phyloP scores from a whole-genome alignment of 2,113 vertebrate species.

The Chaetops frenatus region DNA sequence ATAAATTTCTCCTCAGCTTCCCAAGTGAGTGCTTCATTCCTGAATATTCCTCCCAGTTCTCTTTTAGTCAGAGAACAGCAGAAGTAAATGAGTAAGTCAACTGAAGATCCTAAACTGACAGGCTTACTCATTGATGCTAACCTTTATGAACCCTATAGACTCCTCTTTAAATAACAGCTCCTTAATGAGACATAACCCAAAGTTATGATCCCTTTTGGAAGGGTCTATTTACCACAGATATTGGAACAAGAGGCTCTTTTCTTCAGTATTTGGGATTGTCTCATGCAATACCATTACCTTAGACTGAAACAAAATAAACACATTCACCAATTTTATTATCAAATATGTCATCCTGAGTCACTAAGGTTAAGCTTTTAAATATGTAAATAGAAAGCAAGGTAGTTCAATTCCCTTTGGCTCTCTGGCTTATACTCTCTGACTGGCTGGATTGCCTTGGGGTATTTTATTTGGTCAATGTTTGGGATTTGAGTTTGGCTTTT shows the following conservation, averaged over 20 bases:
- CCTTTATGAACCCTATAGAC: constrained; percentile 5
- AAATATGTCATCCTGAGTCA: fast-evolving
- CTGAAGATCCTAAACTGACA: constrained; percentile 15
- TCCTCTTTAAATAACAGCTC: constrained; percentile 26
- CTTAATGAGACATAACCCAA: neutral
- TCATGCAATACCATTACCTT: neutral
- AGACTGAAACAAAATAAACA: neutral
- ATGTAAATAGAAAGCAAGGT: neutral
- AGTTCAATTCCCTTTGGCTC: neutral
- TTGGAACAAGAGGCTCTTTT: neutral
- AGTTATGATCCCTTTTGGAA: neutral
- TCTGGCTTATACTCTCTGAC: no score
- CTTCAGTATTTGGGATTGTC: neutral
- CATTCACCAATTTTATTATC: neutral
- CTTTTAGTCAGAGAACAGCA: neutral
- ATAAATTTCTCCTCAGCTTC: constrained; percentile 15
- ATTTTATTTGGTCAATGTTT: neutral
- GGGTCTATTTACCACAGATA: neutral
- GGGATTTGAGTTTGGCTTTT: fast-evolving
- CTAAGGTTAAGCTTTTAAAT: neutral
- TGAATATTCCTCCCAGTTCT: neutral
- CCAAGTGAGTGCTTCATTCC: neutral
- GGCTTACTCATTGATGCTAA: neutral
- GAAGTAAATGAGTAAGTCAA: constrained; percentile 23
- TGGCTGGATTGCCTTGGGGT: fast-evolving